Conservation (phyloP, 2,888 invertebrate species). For the Drosophila acutilabella region DNA sequence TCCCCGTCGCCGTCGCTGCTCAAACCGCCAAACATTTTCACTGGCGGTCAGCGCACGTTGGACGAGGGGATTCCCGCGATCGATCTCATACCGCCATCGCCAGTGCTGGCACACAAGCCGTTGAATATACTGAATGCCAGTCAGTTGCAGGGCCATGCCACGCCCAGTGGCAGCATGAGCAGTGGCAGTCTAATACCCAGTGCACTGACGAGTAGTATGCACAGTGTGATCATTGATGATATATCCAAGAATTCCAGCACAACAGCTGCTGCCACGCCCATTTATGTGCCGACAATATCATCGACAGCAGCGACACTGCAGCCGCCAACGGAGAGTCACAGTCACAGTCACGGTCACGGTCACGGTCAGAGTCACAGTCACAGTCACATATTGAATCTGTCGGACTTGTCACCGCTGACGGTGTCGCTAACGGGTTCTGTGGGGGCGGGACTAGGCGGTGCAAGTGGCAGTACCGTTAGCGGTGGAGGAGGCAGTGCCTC, state of each 20-base stretch:
- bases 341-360: slow-evolving; percentile 38
- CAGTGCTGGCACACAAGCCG: slow-evolving; percentile 82
- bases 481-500: slow-evolving; percentile 45
- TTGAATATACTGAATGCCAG: slow-evolving; percentile 83
- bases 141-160: slow-evolving; percentile 79
- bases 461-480: slow-evolving; percentile 16
- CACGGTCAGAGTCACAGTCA: slow-evolving; percentile 29
- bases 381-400: slow-evolving; percentile 35
- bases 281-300: slow-evolving; percentile 81
- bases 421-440: slow-evolving; percentile 23
- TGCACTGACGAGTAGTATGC: slow-evolving; percentile 72
- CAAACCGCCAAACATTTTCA: slow-evolving; percentile 84
- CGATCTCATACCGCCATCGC: slow-evolving; percentile 84
- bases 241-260: slow-evolving; percentile 81
- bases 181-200: slow-evolving; percentile 44
- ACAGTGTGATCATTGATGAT: slow-evolving; percentile 81
- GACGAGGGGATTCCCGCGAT: slow-evolving; percentile 85
- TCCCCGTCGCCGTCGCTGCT: slow-evolving; percentile 82
- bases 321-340: slow-evolving; percentile 51
- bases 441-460: not conserved
- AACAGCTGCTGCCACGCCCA: slow-evolving; percentile 69
- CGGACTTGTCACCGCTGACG: slow-evolving; percentile 49
- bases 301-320: slow-evolving; percentile 71
- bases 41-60: slow-evolving; percentile 79
- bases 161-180: slow-evolving; percentile 16